These are phyloP conservation scores for Pterostichus madidus DNA, from an alignment of 2,888 invertebrate species.

Conservation along the genomic window DNA sequence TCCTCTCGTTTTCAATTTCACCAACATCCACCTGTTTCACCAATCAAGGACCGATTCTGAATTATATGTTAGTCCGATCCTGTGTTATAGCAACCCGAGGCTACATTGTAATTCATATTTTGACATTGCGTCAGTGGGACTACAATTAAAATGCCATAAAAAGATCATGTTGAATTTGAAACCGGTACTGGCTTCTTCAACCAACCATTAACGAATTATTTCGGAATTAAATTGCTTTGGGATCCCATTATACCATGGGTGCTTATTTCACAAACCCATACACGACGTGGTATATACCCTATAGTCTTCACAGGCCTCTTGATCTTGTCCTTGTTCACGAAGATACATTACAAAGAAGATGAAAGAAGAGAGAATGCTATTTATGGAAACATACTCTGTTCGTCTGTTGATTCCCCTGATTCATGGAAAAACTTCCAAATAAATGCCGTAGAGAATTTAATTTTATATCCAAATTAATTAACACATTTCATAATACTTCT, in stretches of 20 bases:
- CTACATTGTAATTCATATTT: slow-evolving; percentile 55
- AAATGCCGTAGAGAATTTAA: too few relatives aligned
- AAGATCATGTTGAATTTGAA: slow-evolving; percentile 49
- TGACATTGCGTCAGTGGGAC: slow-evolving; percentile 16
- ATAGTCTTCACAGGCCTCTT: background rate
- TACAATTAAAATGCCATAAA: slow-evolving; percentile 58
- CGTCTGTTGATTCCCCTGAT: too few relatives aligned
- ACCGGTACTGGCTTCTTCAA: background rate
- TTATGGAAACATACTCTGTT: too few relatives aligned
- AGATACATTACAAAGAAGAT: too few relatives aligned
- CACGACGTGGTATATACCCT: background rate
- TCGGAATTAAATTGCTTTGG: slow-evolving; percentile 24
- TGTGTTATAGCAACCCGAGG: background rate
- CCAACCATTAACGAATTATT: slow-evolving; percentile 53
- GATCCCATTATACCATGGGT: background rate
- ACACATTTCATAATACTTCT: too few relatives aligned
- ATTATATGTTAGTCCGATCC: background rate
- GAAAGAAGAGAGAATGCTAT: too few relatives aligned
- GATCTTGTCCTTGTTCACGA: background rate
- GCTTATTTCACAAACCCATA: background rate
- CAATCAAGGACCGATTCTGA: too few relatives aligned
- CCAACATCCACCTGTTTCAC: too few relatives aligned
- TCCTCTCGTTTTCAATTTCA: too few relatives aligned
- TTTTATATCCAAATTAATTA: too few relatives aligned
- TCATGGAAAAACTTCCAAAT: too few relatives aligned